A percentile compares a stretch with the other conserved stretches of the same genome.
These are phyloP conservation scores for Dolichoris vasculosae DNA, from an alignment of 1,140 invertebrate genomes.

Conservation along the genomic window DNA sequence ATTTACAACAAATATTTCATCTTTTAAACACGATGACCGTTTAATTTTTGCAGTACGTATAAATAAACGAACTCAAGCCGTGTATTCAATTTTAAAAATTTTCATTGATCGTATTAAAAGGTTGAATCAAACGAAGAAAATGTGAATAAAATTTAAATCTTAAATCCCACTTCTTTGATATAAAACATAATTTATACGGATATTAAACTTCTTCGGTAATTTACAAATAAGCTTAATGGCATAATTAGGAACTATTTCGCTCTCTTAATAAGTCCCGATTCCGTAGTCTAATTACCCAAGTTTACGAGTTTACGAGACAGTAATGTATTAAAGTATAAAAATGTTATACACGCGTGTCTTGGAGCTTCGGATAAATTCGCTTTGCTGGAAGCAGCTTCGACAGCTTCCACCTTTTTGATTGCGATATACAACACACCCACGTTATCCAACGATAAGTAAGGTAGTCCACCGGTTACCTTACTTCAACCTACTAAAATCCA, in stretches of 20 bases:
- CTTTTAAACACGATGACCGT: neutral
- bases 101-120: neutral
- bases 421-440: neutral
- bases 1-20: slow-evolving; percentile 9
- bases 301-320: neutral
- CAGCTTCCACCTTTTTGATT: neutral
- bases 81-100: neutral
- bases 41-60: neutral
- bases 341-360: too few relatives aligned
- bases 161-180: too few relatives aligned
- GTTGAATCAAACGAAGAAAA: neutral
- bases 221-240: too few relatives aligned
- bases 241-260: too few relatives aligned
- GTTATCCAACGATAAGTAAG: too few relatives aligned
- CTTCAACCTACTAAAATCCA: neutral
- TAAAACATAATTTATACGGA: too few relatives aligned
- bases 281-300: neutral
- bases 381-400: neutral
- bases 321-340: too few relatives aligned
- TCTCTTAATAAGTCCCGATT: too few relatives aligned
- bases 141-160: too few relatives aligned
- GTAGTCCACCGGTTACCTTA: neutral
- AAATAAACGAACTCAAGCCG: neutral
- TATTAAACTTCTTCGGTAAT: too few relatives aligned
- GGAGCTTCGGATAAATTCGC: neutral